Evolutionary conservation across 2,797 vertebrate genomes (phyloP), one percentile per base, ranked within the genome.

Genomic region (Danio choprae): DNA sequence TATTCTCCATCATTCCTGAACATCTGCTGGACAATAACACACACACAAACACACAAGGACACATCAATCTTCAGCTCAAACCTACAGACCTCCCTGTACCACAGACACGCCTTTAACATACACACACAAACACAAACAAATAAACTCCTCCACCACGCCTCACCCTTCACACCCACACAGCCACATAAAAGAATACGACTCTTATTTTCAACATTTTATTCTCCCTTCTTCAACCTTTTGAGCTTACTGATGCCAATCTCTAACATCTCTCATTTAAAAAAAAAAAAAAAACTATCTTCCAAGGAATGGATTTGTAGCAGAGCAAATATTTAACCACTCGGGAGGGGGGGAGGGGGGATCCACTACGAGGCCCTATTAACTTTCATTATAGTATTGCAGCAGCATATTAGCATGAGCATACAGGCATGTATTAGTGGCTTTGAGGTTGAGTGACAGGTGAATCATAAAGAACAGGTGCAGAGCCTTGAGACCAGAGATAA

Each of bases 51-150:
- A 29, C 29, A 29, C 29, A 29, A 58, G 6, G 22, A 68, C 74
- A 77, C 63, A 56, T 46, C 8, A 29, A 20, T 60, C 15, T 13
- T 51, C 18, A 16, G 70, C 73, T 71, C 55, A 85, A 41, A 48
- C 56, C 18, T 60, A 64, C 76, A 82, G 79, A 74, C 82, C 29
- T 77, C 82, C 82, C 82, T 83, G 71, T 53, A 84, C 82, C 83
- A 81, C 78, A 73, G 82, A 83, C 83, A 86, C 85, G 68, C 85
- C 80, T 81, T 78, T 38, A 80, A 83, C 83, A 82, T 71, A 78
- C 71, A 75, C 68, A 70, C 46, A 46, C 71, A 80, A 77, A 79
- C 50, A 74, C 62, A 65, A 73, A 74, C 62, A 67, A 46, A 74
- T 44, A 80, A 48, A 80, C 41, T 58, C 40, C 10, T 59, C 41